phyloP scores from a whole-genome alignment of 2,888 invertebrate species.

The Tricholauxania praeusta region DNA sequence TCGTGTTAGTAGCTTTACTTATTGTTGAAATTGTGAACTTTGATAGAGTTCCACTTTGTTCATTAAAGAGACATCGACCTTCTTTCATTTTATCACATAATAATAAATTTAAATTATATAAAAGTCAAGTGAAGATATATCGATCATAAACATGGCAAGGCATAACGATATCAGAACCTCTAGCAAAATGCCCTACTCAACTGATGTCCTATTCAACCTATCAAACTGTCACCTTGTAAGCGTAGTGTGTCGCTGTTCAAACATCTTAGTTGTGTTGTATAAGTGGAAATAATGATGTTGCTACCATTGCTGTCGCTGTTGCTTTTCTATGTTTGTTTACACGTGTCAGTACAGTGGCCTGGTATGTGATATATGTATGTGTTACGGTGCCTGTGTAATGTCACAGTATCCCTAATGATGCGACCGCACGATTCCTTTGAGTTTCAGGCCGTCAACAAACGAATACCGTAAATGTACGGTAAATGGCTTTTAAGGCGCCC shows the following conservation, averaged over 20 bases:
- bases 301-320: background rate
- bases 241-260: background rate
- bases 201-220: no score
- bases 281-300: constrained; percentile 20
- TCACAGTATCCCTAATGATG: constrained; percentile 2
- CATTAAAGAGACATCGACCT: no score
- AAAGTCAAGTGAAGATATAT: no score
- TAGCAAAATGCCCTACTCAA: no score
- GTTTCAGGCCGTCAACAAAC: background rate
- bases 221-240: no score
- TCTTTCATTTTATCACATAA: no score
- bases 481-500: background rate
- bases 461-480: background rate
- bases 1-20: no score
- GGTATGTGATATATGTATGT: background rate
- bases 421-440: background rate
- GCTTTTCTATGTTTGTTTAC: constrained; percentile 22
- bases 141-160: no score
- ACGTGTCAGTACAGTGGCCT: background rate
- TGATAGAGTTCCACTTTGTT: no score
- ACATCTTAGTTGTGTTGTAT: background rate
- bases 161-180: no score
- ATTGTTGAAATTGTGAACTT: no score
- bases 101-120: no score
- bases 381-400: background rate